phyloP scores from a whole-genome alignment of 2,888 invertebrate species.

The Sphaerophoria taeniata region DNA sequence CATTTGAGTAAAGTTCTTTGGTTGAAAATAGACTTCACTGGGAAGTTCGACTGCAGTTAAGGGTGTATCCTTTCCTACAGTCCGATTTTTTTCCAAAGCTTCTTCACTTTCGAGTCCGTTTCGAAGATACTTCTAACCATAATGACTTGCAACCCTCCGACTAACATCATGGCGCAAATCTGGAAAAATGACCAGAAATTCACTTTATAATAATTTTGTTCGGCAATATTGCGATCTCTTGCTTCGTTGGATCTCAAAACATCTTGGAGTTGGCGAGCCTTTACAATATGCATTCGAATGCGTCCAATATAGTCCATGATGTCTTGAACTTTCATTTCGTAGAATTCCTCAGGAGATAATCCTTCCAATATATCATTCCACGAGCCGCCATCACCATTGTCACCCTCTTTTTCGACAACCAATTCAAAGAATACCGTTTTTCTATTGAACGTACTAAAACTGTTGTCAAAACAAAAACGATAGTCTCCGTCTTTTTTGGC shows the following conservation, averaged over 20 bases:
- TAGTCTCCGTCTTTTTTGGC: slow-evolving; percentile 88
- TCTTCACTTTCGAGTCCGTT: slow-evolving; percentile 81
- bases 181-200: slow-evolving; percentile 91
- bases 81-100: slow-evolving; percentile 80
- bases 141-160: slow-evolving; percentile 90
- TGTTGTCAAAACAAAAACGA: slow-evolving; percentile 94
- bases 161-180: slow-evolving; percentile 88
- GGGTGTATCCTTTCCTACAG: slow-evolving; percentile 73
- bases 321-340: slow-evolving; percentile 86
- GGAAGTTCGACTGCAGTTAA: no score
- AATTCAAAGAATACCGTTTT: slow-evolving; percentile 94
- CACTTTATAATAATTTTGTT: slow-evolving; percentile 91
- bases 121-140: slow-evolving; percentile 92
- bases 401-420: slow-evolving; percentile 86
- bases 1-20: slow-evolving; percentile 55
- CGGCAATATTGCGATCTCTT: slow-evolving; percentile 91
- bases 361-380: slow-evolving; percentile 81
- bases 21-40: slow-evolving; percentile 35
- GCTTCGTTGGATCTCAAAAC: slow-evolving; percentile 89
- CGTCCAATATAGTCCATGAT: slow-evolving; percentile 87
- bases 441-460: slow-evolving; percentile 90
- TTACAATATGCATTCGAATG: slow-evolving; percentile 86
- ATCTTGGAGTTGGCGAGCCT: slow-evolving; percentile 88
- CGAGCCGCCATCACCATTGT: slow-evolving; percentile 83
- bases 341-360: slow-evolving; percentile 84